Percentiles rank a stretch among this genome's conserved stretches.
These are phyloP conservation scores for Aleadryas rufinucha DNA, from an alignment of 2,113 vertebrate genomes.

Conservation along the genomic window DNA sequence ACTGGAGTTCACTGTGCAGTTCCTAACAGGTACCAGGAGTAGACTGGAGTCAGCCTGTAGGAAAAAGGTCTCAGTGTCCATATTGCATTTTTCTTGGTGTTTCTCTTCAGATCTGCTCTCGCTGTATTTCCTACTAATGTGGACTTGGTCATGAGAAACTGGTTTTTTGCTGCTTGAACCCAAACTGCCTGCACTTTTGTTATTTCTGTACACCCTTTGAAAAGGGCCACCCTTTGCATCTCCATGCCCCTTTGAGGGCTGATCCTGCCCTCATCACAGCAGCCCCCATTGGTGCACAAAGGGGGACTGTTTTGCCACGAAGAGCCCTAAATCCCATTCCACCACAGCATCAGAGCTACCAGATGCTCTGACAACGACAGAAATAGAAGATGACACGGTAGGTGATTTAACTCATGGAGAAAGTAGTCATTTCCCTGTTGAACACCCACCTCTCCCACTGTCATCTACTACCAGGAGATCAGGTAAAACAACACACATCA, in stretches of 20 bases:
- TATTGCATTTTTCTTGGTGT: neutral
- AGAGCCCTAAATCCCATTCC: neutral
- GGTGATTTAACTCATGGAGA: neutral
- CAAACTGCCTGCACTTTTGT: neutral
- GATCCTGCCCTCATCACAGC: neutral
- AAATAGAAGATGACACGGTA: neutral
- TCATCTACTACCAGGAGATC: neutral
- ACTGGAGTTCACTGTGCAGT: rapidly evolving
- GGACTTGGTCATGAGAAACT: neutral
- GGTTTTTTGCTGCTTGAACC: neutral
- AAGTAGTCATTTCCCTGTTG: neutral
- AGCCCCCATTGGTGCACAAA: neutral
- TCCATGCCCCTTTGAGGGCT: rapidly evolving
- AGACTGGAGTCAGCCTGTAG: neutral
- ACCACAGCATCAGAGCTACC: rapidly evolving
- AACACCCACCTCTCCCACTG: neutral
- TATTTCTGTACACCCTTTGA: neutral
- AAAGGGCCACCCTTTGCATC: neutral
- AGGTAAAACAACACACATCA: neutral
- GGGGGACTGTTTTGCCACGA: rapidly evolving
- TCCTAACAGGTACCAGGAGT: neutral
- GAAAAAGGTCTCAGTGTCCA: neutral
- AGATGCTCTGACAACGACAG: neutral
- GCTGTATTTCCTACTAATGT: neutral
- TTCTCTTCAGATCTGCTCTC: neutral